Evolutionary conservation across 2,113 vertebrate genomes (phyloP).

Genomic region (Saccopteryx bilineata): DNA sequence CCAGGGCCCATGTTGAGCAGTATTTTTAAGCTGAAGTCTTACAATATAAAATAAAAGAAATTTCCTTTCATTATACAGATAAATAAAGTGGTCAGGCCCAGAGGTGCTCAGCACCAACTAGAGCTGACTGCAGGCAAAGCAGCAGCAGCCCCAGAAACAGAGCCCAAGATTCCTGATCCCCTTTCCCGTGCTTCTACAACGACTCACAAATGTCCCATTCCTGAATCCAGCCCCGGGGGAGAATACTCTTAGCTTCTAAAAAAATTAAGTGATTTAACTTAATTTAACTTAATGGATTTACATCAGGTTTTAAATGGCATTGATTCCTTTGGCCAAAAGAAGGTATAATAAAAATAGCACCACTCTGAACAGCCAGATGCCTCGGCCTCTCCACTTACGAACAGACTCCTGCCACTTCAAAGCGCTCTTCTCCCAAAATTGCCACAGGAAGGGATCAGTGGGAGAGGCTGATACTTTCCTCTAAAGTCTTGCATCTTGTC

Average conservation of each 20-base stretch:
- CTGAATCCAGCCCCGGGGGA: not conserved
- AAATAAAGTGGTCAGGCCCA: not conserved
- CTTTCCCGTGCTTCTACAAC: not conserved
- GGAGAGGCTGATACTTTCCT: not conserved
- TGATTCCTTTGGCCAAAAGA: slow-evolving; percentile 21
- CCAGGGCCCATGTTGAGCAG: not conserved
- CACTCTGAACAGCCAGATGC: slow-evolving; percentile 37
- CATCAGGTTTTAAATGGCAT: slow-evolving; percentile 16
- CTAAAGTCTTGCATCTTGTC: not conserved
- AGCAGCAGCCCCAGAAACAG: not conserved
- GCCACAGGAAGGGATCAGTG: not conserved
- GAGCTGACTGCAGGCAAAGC: slow-evolving; percentile 4
- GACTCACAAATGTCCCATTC: not conserved
- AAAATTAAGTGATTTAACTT: too few species aligned
- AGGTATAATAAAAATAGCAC: slow-evolving; percentile 40
- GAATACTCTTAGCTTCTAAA: slow-evolving; percentile 23
- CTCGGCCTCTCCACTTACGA: not conserved
- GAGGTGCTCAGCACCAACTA: not conserved
- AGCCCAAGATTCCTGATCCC: not conserved
- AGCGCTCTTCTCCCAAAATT: not conserved
- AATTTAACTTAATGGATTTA: too few species aligned
- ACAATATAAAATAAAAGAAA: slow-evolving; percentile 16
- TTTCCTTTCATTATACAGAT: not conserved
- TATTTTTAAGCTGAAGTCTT: slow-evolving; percentile 51
- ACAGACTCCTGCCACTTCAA: not conserved